phyloP scores from a whole-genome alignment of 2,113 vertebrate genomes.

The Callipepla squamata region DNA sequence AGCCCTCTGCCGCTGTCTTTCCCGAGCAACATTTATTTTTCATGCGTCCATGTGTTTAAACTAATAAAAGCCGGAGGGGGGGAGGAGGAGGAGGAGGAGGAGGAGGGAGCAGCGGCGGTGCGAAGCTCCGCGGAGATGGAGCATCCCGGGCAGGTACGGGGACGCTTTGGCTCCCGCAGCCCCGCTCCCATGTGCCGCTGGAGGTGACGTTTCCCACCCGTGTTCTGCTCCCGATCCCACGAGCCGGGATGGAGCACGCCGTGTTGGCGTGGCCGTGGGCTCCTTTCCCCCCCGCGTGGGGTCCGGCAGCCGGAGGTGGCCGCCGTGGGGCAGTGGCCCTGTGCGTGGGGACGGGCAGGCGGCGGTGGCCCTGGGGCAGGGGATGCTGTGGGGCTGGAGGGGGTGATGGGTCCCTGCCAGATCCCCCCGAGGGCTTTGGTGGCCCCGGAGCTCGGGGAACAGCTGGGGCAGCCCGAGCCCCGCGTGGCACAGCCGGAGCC shows the following conservation, averaged over 20 bases:
- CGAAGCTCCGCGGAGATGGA: neutral
- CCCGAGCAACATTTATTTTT: slow-evolving; percentile 63
- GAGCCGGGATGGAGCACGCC: accelerated
- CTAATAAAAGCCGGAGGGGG: neutral
- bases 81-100: neutral
- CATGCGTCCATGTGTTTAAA: slow-evolving; percentile 61
- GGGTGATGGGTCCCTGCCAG: accelerated
- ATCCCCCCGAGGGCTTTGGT: neutral
- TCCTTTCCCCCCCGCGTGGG: accelerated
- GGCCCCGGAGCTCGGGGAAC: neutral
- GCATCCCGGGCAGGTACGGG: neutral
- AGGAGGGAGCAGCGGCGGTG: neutral
- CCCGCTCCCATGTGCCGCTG: too few species aligned
- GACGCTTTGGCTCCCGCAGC: too few species aligned
- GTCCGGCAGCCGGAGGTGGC: neutral
- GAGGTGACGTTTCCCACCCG: too few species aligned
- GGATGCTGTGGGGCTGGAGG: neutral
- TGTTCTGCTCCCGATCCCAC: neutral
- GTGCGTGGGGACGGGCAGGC: neutral
- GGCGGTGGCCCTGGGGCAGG: neutral
- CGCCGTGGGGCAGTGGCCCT: neutral
- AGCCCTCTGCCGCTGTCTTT: slow-evolving; percentile 58
- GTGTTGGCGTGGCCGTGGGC: accelerated
- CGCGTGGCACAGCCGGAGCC: neutral
- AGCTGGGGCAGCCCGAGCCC: neutral